Evolutionary conservation across 2,113 vertebrate genomes (phyloP), one percentile per base, ranked within the genome.

Genomic region (Speoplatyrhinus poulsoni): DNA sequence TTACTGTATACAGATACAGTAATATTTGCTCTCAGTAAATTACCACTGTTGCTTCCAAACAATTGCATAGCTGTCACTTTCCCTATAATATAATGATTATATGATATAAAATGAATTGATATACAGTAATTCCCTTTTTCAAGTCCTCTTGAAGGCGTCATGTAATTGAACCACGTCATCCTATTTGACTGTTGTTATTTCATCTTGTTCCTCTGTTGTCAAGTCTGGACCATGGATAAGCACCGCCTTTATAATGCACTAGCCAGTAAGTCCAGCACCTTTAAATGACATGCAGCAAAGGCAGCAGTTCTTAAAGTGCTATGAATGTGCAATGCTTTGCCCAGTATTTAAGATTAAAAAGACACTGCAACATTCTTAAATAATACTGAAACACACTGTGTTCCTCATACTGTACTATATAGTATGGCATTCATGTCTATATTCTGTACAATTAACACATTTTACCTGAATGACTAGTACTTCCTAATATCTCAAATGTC

Each of bases 51-150:
- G 56, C 46, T 65, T 64, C 69, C 36, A 80, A 69, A 82, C 65
- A 63, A 72, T 87, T 87, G 85, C 85, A 87, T 87, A 84, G 85
- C 78, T 80, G 59, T 60, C 64, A 53, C 56, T 32, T 6, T 57
- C 9, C 46, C 36, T 68, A 65, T 62, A 52, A 54, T 46, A 12
- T 1, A 4, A 46, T 11, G 49, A 13, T 47, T 32, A 12, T 41
- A 8, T 41, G 4, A 41, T 6, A 41, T 41, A 8, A 41, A 41
- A 13, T 47, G 11, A 62, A 74, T 41, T 70, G 67, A 63, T 73
- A 41, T 41, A 41, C 7, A 41, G 4, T 41, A 8, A 41, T 41
- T 8, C 36, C 36, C 36, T 6, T 41, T 41, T 41, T 41, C 36
- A 41, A 41, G 36, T 41, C 36, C 3, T 41, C 36, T 41, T 41